Evolutionary conservation across 2,888 invertebrate species (phyloP), one percentile per base, ranked within the genome.

Genomic region (Caenorhabditis sinica): DNA sequence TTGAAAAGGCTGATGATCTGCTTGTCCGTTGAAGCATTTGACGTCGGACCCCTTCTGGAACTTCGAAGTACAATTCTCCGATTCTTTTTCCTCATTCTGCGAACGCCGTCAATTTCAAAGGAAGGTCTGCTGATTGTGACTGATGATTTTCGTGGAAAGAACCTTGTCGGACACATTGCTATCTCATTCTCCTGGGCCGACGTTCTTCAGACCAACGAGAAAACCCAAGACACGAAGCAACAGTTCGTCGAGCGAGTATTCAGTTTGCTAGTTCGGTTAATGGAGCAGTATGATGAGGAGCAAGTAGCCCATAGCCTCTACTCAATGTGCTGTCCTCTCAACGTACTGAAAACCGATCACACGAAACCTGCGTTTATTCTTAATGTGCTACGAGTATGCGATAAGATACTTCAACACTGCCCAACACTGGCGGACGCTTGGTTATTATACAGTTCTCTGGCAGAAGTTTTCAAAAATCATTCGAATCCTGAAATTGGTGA

Each of bases 401-500:
- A 79, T 25, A 75, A 75, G 36, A 51, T 83, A 23, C 30, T 72
- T 25, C 30, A 45, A 40, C 45, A 75, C 28, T 66, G 60, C 23
- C 69, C 69, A 30, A 28, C 25, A 13, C n/a, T 61, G 17, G 81
- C 77, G 20, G 76, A 80, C 33, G 66, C 71, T 20, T 72, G 74
- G 56, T 36, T 58, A n/a, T 40, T 82, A n/a, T 81, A 85, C 58
- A 61, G 85, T 17, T 33, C 74, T 17, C 61, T 69, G 49, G 20
- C 82, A 23, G 77, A 77, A 58, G 58, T 61, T 23, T 56, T 77
- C 1, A 68, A 82, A n/a, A 85, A 85, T 63, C 76, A 79, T 60
- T 61, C 51, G 25, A 82, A 73, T 58, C 45, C 77, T 4, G 77
- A 69, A 8, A 85, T 85, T 43, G 82, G 85, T 85, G 17, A 58